Base-by-base conservation (phyloP, 2,113 vertebrate genomes). In the Bagarius yarrelli region DNA sequence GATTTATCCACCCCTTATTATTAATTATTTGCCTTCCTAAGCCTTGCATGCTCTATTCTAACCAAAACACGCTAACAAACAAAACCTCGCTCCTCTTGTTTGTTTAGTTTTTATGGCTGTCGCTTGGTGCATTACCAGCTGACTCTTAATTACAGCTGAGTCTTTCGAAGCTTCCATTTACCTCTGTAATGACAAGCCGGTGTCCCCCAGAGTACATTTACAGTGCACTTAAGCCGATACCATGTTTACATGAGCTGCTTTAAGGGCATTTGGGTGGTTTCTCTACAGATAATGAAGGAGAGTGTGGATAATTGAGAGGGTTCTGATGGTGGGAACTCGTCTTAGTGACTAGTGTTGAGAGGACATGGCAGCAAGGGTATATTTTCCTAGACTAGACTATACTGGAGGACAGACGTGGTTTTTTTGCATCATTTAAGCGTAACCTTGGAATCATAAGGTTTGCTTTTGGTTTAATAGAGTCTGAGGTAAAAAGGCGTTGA, bases 101-200 rank as follows among this genome's bases (percentile, higher is more conserved):
- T 73, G 30, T 67, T 76, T 57, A 64, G 76, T 88, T 89, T 75
- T 89, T 86, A 89, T 84, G 84, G 86, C 81, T 1, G 23, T 59
- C 81, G 60, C 87, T 86, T 86, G 74, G 69, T 84, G 81, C 86
- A 47, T 72, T 86, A 85, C 83, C 57, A 85, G 80, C 86, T 88
- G 88, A 88, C 86, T 85, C 91, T 76, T 90, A 90, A 92, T 92
- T 89, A 89, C 85, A 86, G 88, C 85, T 84, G 87, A 83, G 88
- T 85, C 86, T 90, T 80, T 78, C 82, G 85, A 81, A 86, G 85
- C 91, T 88, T 88, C 87, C 85, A 88, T 88, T 91, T 91, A 85
- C 88, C 60, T 88, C 81, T 64, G 81, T 90, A 87, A 88, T 88
- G 82, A 88, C 84, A 87, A 79, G 83, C 81, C 70, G 21, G 61